phyloP scores from a whole-genome alignment of 2,888 invertebrate species.

The Taenaris catops region DNA sequence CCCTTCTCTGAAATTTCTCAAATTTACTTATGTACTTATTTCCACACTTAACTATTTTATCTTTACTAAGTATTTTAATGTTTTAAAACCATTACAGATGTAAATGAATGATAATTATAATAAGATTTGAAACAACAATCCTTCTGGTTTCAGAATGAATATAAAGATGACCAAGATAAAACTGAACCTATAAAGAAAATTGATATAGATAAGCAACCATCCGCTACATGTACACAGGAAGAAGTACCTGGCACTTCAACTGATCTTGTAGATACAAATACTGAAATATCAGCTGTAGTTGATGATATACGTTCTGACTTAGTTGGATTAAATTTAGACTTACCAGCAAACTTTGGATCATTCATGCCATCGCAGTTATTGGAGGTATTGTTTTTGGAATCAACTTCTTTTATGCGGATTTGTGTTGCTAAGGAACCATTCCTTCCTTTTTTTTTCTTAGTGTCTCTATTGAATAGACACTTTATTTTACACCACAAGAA shows the following conservation, averaged over 20 bases:
- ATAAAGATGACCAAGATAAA: slow-evolving; percentile 68
- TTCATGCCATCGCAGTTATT: slow-evolving; percentile 75
- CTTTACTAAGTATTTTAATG: no score
- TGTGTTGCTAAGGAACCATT: no score
- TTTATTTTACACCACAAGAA: no score
- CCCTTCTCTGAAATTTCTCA: no score
- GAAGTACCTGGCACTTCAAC: slow-evolving; percentile 24
- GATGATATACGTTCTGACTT: slow-evolving; percentile 47
- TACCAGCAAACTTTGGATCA: slow-evolving; percentile 54
- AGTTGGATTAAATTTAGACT: slow-evolving; percentile 53
- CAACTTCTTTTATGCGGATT: slow-evolving; percentile 7
- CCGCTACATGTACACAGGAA: slow-evolving; percentile 21
- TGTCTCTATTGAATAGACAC: no score
- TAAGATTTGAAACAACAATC: no score
- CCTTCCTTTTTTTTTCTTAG: no score
- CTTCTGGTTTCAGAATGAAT: slow-evolving; percentile 83
- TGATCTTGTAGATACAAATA: slow-evolving; percentile 54
- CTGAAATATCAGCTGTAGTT: slow-evolving; percentile 29
- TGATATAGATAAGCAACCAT: slow-evolving; percentile 33
- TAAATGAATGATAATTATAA: no score
- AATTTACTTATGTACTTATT: no score
- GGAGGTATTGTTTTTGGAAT: slow-evolving; percentile 41
- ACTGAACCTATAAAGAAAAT: slow-evolving; percentile 30
- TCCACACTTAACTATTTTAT: no score
- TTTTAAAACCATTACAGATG: no score